These are phyloP conservation scores for Masticophis lateralis DNA, from an alignment of 2,797 vertebrate species.

Conservation along the genomic window DNA sequence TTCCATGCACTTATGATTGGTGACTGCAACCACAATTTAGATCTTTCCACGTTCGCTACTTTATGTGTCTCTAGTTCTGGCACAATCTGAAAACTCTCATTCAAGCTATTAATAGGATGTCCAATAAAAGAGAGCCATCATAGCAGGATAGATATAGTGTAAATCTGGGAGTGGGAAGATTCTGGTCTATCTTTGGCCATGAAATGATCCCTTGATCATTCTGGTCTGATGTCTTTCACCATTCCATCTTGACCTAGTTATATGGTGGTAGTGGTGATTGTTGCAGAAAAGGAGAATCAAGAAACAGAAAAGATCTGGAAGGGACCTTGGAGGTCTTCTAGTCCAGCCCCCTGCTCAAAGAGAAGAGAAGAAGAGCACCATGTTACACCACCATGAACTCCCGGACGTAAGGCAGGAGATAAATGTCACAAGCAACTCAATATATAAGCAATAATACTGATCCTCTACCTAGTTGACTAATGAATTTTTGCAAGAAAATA, in stretches of 20 bases:
- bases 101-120: background rate
- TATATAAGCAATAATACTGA: background rate
- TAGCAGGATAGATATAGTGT: background rate
- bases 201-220: background rate
- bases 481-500: background rate
- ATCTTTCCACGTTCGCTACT: background rate
- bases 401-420: background rate
- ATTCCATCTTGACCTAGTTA: background rate
- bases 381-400: background rate
- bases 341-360: too few species aligned
- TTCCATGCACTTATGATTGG: background rate
- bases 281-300: background rate
- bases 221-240: background rate
- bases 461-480: background rate
- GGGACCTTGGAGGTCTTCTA: too few species aligned
- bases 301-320: too few species aligned
- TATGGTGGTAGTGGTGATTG: background rate
- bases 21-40: background rate
- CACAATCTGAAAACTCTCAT: background rate
- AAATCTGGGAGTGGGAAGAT: background rate
- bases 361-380: background rate
- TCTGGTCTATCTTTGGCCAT: background rate
- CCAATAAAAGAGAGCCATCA: background rate
- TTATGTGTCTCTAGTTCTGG: background rate
- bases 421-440: background rate